These are phyloP conservation scores for Aphidius gifuensis DNA, from an alignment of 1,140 invertebrate species.

Conservation along the genomic window DNA sequence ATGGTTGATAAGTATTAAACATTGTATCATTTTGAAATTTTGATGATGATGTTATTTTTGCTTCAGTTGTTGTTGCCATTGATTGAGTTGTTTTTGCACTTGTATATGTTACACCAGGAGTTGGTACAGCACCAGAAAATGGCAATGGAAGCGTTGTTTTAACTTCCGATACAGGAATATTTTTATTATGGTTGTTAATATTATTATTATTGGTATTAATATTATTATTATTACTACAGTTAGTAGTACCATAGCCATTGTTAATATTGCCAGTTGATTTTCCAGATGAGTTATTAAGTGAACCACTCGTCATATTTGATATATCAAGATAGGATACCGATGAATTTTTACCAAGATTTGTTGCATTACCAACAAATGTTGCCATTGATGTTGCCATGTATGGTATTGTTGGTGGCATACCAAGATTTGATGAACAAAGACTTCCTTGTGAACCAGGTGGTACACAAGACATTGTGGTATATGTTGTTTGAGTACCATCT, in stretches of 20 bases:
- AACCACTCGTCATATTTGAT: slow-evolving; percentile 54
- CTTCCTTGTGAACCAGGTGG: slow-evolving; percentile 38
- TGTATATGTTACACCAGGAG: slow-evolving; percentile 1
- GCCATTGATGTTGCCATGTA: slow-evolving; percentile 53
- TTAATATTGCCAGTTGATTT: slow-evolving; percentile 42
- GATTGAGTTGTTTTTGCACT: slow-evolving; percentile 2
- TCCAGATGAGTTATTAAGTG: slow-evolving; percentile 41
- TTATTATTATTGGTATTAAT: slow-evolving; percentile 22
- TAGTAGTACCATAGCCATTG: slow-evolving; percentile 44
- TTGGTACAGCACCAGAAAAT: slow-evolving; percentile 10
- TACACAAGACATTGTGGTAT: slow-evolving; percentile 39
- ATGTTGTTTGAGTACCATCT: slow-evolving; percentile 33
- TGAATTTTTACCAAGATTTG: slow-evolving; percentile 52
- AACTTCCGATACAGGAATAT: neutral
- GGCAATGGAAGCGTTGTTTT: slow-evolving; percentile 3
- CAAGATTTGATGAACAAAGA: slow-evolving; percentile 37
- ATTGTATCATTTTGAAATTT: slow-evolving; percentile 62
- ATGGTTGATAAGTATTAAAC: slow-evolving; percentile 78
- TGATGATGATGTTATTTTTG: neutral
- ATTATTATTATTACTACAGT: slow-evolving; percentile 40
- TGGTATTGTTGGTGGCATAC: slow-evolving; percentile 45
- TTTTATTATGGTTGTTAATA: slow-evolving; percentile 31
- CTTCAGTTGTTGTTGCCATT: neutral
- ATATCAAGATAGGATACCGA: slow-evolving; percentile 55
- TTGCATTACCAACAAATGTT: slow-evolving; percentile 52